A percentile compares a stretch with the other conserved stretches of the same genome.
Conservation (phyloP, 2,113 vertebrate species). For the Python bivittatus region DNA sequence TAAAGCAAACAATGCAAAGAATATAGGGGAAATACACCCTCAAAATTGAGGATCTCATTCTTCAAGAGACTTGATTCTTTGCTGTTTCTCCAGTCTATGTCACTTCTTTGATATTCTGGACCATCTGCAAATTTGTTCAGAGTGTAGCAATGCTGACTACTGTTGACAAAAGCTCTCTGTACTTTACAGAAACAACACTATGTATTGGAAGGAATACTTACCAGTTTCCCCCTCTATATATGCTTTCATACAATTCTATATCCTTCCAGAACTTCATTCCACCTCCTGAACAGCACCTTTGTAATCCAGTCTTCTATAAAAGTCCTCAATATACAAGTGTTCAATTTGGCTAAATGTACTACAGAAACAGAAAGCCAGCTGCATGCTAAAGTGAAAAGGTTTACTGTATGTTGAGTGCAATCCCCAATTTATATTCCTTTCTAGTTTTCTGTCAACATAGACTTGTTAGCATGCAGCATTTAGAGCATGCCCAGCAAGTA, state of each 20-base stretch:
- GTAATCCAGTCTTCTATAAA: constrained; percentile 49
- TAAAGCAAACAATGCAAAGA: not conserved
- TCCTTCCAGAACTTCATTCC: not conserved
- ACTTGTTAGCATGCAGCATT: not conserved
- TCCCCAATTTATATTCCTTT: constrained; percentile 34
- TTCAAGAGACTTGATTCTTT: not conserved
- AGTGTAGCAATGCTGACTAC: constrained; percentile 4
- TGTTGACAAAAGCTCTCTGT: constrained; percentile 56
- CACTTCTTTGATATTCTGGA: constrained; percentile 38
- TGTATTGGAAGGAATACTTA: constrained; percentile 56
- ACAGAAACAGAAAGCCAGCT: constrained; percentile 11
- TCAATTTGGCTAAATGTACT: constrained; percentile 35
- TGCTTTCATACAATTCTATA: constrained; percentile 51
- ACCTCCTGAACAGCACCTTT: constrained; percentile 25
- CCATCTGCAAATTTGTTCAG: constrained; percentile 35
- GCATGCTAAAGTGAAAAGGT: constrained; percentile 31
- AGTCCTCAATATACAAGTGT: constrained; percentile 29
- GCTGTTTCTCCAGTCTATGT: constrained; percentile 25
- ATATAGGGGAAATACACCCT: no score
- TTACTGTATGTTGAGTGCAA: constrained; percentile 9
- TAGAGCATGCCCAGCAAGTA: not conserved
- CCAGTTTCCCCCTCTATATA: constrained; percentile 47
- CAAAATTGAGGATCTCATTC: not conserved
- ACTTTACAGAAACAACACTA: constrained; percentile 45
- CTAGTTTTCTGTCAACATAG: not conserved